Evolutionary conservation across 92 coral and sea anemone genomes (phyloP), one percentile per base, ranked within the genome.

Genomic region (Pocillopora meandrina): DNA sequence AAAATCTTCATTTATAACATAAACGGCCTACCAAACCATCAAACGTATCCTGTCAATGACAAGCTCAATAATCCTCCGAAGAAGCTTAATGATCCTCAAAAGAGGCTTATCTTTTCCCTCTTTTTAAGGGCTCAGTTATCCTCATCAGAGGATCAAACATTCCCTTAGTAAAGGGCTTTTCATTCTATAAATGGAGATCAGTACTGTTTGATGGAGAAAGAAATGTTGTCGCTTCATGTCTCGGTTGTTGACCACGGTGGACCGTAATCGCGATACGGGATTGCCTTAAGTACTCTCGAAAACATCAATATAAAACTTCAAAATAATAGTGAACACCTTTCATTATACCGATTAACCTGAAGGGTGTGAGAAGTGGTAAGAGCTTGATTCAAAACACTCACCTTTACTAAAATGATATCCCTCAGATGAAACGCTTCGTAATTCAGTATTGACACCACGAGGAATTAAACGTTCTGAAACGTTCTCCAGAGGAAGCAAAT

Each of bases 11-110:
- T 23, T 56, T 10, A 75, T 74, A 20, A 75, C 88, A 64, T 65
- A 85, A 36, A 74, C 76, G 79, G 65, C 16, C 79, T 56, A 26
- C 58, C 64, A 75, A 16, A 75, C 5, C 79, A 75, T 75, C 79
- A 35, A 21, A 75, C 79, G 17, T 23, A 23, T 7, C 56, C 77
- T 55, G 15, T 73, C 61, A 23, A 16, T 12, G 58, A 75, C 26
- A 70, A 66, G 82, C 67, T 76, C 76, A 65, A 42, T 13, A 19
- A 82, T 55, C 79, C 71, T 82, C 78, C 1, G 35, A 16, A 77
- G 63, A 85, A 56, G 86, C 64, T 82, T 52, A 42, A 36, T 66
- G 17, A 35, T 71, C 76, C 76, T 71, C 76, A 34, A 16, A 71
- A 71, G 76, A 71, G 76, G 76, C 76, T 71, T 23, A 71, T 12